phyloP scores from a whole-genome alignment of 2,797 vertebrate species.

The Botia almorhae region DNA sequence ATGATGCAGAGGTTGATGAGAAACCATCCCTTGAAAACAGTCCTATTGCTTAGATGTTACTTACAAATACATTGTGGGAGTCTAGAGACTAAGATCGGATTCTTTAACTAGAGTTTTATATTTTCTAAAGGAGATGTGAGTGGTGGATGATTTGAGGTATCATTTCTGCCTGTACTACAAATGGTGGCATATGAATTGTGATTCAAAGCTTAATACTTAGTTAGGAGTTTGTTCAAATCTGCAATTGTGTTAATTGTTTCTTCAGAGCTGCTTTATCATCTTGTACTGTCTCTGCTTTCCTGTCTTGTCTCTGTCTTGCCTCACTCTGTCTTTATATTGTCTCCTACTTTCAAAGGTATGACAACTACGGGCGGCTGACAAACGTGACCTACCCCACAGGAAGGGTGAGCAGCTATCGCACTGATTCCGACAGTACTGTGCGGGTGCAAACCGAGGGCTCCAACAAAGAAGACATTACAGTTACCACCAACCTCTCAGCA shows the following conservation, averaged over 20 bases:
- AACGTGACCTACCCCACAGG: slow-evolving; percentile 98
- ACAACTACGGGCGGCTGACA: slow-evolving; percentile 93
- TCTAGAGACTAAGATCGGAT: neutral
- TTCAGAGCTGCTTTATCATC: neutral
- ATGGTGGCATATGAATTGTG: neutral
- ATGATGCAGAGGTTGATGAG: slow-evolving; percentile 20
- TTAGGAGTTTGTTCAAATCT: neutral
- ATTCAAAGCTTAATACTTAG: neutral
- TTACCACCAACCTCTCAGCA: slow-evolving; percentile 97
- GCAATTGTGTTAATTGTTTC: neutral
- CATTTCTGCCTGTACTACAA: neutral
- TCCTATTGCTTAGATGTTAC: neutral
- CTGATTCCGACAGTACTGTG: slow-evolving; percentile 90
- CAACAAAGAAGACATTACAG: slow-evolving; percentile 93
- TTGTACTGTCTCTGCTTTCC: neutral
- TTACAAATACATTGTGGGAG: neutral
- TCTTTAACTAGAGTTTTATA: neutral
- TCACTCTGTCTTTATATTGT: slow-evolving; percentile 16
- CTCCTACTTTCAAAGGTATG: slow-evolving; percentile 81
- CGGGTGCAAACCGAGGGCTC: slow-evolving; percentile 92
- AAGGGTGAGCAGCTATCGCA: slow-evolving; percentile 94
- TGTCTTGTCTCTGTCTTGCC: neutral
- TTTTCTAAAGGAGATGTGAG: neutral
- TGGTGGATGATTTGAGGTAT: neutral
- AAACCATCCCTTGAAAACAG: slow-evolving; percentile 12